Conservation (phyloP, 1,140 invertebrate genomes). For the Melipona quadrifasciata region DNA sequence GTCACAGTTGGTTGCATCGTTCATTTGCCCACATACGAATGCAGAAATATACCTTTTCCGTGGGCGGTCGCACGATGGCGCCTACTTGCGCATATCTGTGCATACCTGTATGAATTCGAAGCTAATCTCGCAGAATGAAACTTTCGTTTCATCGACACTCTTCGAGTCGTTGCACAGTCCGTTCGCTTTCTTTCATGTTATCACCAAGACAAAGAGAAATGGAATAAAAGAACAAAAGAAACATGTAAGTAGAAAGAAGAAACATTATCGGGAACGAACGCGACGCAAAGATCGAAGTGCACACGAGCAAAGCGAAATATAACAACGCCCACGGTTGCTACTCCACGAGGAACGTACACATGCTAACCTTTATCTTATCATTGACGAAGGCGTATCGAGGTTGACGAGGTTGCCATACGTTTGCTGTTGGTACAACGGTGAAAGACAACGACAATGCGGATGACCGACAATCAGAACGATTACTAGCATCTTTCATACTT, state of each 20-base stretch:
- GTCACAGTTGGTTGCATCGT: slow-evolving; percentile 67
- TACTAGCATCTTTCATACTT: slow-evolving; percentile 22
- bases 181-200: neutral
- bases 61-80: slow-evolving; percentile 68
- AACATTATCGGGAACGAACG: slow-evolving; percentile 33
- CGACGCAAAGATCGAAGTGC: slow-evolving; percentile 17
- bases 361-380: slow-evolving; percentile 77
- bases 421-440: slow-evolving; percentile 47
- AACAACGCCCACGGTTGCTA: slow-evolving; percentile 46
- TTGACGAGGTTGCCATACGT: slow-evolving; percentile 60
- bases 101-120: slow-evolving; percentile 50
- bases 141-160: slow-evolving; percentile 51
- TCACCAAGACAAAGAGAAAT: slow-evolving; percentile 1
- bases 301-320: slow-evolving; percentile 27
- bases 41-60: slow-evolving; percentile 60
- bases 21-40: slow-evolving; percentile 65
- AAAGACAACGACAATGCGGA: slow-evolving; percentile 31
- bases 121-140: slow-evolving; percentile 52
- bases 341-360: slow-evolving; percentile 42
- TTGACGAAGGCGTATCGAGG: slow-evolving; percentile 70
- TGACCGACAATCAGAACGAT: slow-evolving; percentile 19
- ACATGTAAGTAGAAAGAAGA: slow-evolving; percentile 25
- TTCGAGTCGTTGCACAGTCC: neutral
- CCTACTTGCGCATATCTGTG: slow-evolving; percentile 64
- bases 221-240: neutral